Evolutionary conservation across 2,797 vertebrate genomes (phyloP).

Genomic region (Hapalemur alaotrensis): DNA sequence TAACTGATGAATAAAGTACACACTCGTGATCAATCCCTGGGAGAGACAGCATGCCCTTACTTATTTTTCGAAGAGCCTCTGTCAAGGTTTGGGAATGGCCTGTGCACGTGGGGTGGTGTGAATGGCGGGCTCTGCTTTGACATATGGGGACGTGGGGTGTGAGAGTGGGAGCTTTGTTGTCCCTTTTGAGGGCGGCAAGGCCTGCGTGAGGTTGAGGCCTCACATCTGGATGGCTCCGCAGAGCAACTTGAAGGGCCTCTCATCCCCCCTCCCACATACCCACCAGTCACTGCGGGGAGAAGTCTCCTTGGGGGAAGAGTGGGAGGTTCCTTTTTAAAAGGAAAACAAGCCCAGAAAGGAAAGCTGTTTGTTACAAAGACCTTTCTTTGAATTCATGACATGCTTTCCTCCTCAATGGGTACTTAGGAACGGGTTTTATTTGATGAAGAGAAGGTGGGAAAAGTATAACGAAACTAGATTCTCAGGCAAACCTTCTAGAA

Average conservation of each 20-base stretch:
- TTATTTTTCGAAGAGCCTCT: not conserved
- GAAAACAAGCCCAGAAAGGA: not conserved
- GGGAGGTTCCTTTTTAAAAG: not conserved
- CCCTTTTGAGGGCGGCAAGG: not conserved
- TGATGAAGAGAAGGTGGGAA: not conserved
- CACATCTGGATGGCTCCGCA: accelerated
- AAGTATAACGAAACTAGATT: not conserved
- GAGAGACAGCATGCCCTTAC: not conserved
- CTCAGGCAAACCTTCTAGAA: not conserved
- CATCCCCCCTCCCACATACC: accelerated
- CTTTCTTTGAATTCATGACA: not conserved
- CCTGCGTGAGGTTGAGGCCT: not conserved
- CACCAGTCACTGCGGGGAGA: not conserved
- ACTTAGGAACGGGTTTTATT: not conserved
- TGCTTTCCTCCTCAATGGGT: not conserved
- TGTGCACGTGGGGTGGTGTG: not conserved
- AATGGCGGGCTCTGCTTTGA: not conserved
- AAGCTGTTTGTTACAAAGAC: not conserved
- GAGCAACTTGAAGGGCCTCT: not conserved
- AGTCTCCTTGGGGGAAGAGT: not conserved
- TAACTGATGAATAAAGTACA: not conserved
- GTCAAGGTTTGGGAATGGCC: not conserved
- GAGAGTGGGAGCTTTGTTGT: too few relatives aligned
- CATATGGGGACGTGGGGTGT: accelerated
- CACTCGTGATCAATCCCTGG: not conserved